A percentile compares a stretch with the other conserved stretches of the same genome.
phyloP scores from a whole-genome alignment of 1,140 invertebrate species.

The Drosophila suzukii region DNA sequence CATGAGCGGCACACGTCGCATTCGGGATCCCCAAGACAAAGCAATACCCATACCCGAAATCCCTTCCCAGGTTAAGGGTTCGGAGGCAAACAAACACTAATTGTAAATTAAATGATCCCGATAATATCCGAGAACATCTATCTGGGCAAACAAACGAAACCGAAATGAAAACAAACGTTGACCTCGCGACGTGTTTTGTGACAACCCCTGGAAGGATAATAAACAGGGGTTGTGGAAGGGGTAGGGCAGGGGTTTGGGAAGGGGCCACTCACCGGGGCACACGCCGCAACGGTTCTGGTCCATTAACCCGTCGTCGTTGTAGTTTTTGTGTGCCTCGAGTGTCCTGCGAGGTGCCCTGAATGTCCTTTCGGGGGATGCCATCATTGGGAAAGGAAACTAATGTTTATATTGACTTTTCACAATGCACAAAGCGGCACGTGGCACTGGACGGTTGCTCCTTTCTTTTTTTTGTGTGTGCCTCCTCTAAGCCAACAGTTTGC shows the following conservation, averaged over 20 bases:
- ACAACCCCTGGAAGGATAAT: slow-evolving; percentile 22
- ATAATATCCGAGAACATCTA: slow-evolving; percentile 83
- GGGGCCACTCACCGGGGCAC: slow-evolving; percentile 67
- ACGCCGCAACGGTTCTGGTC: slow-evolving; percentile 82
- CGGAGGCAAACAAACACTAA: slow-evolving; percentile 62
- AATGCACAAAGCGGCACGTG: slow-evolving; percentile 68
- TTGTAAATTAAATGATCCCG: slow-evolving; percentile 83
- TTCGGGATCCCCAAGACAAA: not conserved
- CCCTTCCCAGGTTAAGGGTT: slow-evolving; percentile 12
- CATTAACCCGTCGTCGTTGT: slow-evolving; percentile 78
- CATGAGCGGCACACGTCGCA: slow-evolving; percentile 23
- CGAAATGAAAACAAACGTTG: slow-evolving; percentile 76
- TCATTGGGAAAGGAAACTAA: slow-evolving; percentile 53
- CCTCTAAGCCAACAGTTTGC: slow-evolving; percentile 57
- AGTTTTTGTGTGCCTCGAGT: slow-evolving; percentile 10
- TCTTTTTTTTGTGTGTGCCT: slow-evolving; percentile 21
- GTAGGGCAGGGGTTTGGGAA: slow-evolving; percentile 1
- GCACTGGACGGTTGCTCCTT: slow-evolving; percentile 34
- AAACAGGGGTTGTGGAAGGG: not conserved
- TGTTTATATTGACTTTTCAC: slow-evolving; percentile 74
- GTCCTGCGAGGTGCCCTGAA: slow-evolving; percentile 37
- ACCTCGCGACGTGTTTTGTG: slow-evolving; percentile 52
- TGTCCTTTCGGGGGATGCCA: slow-evolving; percentile 21
- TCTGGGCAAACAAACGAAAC: slow-evolving; percentile 62
- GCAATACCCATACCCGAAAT: not conserved